A percentile compares a stretch with the other conserved stretches of the same genome.
These are phyloP conservation scores for Lasioglossum marginatum DNA, from an alignment of 2,888 invertebrate genomes.

Conservation along the genomic window DNA sequence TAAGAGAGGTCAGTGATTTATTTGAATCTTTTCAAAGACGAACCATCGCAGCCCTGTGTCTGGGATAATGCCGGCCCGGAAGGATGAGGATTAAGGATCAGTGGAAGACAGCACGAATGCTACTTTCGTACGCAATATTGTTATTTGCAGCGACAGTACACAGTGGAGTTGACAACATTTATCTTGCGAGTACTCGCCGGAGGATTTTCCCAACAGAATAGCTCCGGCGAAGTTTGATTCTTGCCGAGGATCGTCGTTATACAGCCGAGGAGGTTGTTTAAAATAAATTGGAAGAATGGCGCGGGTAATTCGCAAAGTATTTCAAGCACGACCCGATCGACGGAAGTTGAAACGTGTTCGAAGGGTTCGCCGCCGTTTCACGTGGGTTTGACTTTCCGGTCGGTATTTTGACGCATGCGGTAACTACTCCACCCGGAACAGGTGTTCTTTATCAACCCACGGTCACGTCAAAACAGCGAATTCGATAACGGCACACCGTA, in stretches of 20 bases:
- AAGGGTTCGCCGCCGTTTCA: conserved; percentile 3
- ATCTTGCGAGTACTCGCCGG: not conserved
- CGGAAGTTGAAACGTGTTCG: conserved; percentile 27
- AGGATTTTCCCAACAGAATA: not conserved
- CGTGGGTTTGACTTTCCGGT: conserved; percentile 62
- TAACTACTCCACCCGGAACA: conserved; percentile 59
- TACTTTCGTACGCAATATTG: not conserved
- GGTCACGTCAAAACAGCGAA: conserved; percentile 57
- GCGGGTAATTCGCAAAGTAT: not conserved
- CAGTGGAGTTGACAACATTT: not conserved
- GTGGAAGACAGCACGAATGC: not conserved
- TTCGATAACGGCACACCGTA: conserved; percentile 34
- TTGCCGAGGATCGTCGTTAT: not conserved
- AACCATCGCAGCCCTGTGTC: not conserved
- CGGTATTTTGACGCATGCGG: conserved; percentile 68
- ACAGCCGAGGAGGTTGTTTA: not conserved
- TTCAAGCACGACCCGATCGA: not conserved
- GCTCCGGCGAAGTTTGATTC: not conserved
- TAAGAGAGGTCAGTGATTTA: not conserved
- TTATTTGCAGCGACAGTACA: not conserved
- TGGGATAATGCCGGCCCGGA: not conserved
- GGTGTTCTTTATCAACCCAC: conserved; percentile 70
- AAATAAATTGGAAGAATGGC: not conserved
- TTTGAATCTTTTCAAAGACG: not conserved
- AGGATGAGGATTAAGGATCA: not conserved